Conservation (phyloP, 2,113 vertebrate species). For the Mastomys coucha region DNA sequence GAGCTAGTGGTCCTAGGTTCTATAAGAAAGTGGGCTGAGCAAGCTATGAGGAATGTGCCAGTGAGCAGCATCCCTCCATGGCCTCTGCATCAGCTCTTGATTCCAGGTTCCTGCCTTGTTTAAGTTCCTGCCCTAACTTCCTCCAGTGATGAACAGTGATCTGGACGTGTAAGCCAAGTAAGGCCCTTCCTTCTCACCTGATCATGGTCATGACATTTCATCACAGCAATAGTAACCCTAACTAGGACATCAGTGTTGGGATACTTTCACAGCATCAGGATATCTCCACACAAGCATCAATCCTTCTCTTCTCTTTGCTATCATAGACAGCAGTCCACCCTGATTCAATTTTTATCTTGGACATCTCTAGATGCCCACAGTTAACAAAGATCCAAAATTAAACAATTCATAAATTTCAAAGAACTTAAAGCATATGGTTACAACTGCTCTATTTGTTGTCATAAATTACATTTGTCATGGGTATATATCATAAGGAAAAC, state of each 20-base stretch:
- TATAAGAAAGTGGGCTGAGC: neutral
- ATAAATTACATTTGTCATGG: neutral
- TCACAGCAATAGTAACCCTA: neutral
- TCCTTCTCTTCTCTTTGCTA: neutral
- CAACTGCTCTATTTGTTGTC: neutral
- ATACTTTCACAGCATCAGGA: neutral
- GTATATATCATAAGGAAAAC: neutral
- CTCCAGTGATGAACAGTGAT: neutral
- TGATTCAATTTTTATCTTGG: neutral
- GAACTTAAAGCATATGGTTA: neutral
- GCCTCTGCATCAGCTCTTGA: neutral
- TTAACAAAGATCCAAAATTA: neutral
- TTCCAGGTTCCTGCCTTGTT: neutral
- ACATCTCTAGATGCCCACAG: neutral
- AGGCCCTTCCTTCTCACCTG: neutral
- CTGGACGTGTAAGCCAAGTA: neutral
- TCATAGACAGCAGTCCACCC: neutral
- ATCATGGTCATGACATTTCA: neutral
- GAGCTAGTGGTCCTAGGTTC: neutral
- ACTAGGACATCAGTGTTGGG: neutral
- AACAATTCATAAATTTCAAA: neutral
- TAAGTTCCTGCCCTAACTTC: neutral
- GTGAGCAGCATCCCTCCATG: neutral
- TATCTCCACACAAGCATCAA: neutral
- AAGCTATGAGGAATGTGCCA: neutral